Percentiles rank a stretch among this genome's conserved stretches.
phyloP scores from a whole-genome alignment of 2,888 invertebrate species.

The Melieria crassipennis region DNA sequence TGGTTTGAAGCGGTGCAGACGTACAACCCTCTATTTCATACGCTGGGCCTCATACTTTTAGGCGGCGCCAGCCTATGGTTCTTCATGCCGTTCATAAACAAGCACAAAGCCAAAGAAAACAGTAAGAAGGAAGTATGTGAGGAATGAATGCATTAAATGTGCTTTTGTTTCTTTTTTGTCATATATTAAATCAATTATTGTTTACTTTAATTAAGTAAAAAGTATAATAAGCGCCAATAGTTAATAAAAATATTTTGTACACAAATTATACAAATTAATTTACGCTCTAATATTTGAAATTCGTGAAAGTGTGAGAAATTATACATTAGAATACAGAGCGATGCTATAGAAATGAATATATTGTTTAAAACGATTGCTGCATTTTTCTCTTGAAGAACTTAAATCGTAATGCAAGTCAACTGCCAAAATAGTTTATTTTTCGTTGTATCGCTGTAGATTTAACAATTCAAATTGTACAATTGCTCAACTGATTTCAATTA shows the following conservation, averaged over 20 bases:
- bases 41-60: constrained; percentile 77
- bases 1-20: constrained; percentile 74
- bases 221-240: constrained; percentile 40
- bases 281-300: neutral
- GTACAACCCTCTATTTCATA: constrained; percentile 78
- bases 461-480: no score
- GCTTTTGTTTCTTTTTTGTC: constrained; percentile 21
- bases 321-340: no score
- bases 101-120: constrained; percentile 54
- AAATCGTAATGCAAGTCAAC: no score
- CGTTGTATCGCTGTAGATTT: no score
- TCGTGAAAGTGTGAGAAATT: no score
- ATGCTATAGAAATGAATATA: no score
- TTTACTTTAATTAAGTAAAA: constrained; percentile 38
- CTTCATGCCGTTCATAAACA: constrained; percentile 76
- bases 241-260: constrained; percentile 56
- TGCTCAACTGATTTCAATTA: no score
- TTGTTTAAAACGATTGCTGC: no score
- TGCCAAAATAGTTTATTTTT: no score
- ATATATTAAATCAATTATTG: constrained; percentile 48
- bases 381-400: no score
- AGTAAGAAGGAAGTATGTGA: constrained; percentile 31
- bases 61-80: constrained; percentile 80
- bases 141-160: constrained; percentile 24
- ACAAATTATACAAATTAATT: constrained; percentile 43